A percentile compares a stretch with the other conserved stretches of the same genome.
Conservation (phyloP, 2,113 vertebrate species). For the Zeus faber region DNA sequence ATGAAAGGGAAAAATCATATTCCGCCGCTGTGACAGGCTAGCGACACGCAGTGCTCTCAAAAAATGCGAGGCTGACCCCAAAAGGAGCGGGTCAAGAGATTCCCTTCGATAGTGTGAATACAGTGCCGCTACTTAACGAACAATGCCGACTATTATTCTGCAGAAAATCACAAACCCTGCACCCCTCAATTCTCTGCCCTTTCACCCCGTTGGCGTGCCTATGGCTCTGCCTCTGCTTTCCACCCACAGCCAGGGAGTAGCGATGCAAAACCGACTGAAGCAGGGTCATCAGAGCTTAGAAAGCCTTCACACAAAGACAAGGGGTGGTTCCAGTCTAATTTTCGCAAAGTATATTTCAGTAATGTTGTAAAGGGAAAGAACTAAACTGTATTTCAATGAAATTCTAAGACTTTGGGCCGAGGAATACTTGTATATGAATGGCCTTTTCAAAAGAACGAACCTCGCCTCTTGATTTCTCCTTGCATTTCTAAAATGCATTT, state of each 20-base stretch:
- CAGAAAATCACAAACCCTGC: constrained; percentile 32
- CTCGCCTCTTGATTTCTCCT: no score
- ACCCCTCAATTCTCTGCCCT: constrained; percentile 38
- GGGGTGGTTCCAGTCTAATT: constrained; percentile 37
- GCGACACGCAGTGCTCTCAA: not conserved
- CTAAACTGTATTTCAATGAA: constrained; percentile 30
- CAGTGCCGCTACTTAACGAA: constrained; percentile 35
- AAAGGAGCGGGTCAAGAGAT: constrained; percentile 34
- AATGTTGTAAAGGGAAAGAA: constrained; percentile 26
- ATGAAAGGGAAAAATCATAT: not conserved
- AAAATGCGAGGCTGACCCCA: not conserved
- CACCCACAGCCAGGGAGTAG: constrained; percentile 37
- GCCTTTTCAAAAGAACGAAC: no score
- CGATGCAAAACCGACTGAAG: no score
- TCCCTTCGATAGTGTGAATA: constrained; percentile 31
- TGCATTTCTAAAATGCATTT: no score
- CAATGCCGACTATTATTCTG: constrained; percentile 51
- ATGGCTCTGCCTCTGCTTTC: constrained; percentile 17
- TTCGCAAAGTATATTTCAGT: constrained; percentile 20
- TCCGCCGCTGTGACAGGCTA: no score
- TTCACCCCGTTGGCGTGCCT: constrained; percentile 40
- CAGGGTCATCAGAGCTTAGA: constrained; percentile 21
- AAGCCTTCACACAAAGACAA: constrained; percentile 18
- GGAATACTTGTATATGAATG: no score
- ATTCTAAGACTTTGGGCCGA: no score